Evolutionary conservation across 2,888 invertebrate genomes (phyloP).

Genomic region (Stictocephala bisonia): DNA sequence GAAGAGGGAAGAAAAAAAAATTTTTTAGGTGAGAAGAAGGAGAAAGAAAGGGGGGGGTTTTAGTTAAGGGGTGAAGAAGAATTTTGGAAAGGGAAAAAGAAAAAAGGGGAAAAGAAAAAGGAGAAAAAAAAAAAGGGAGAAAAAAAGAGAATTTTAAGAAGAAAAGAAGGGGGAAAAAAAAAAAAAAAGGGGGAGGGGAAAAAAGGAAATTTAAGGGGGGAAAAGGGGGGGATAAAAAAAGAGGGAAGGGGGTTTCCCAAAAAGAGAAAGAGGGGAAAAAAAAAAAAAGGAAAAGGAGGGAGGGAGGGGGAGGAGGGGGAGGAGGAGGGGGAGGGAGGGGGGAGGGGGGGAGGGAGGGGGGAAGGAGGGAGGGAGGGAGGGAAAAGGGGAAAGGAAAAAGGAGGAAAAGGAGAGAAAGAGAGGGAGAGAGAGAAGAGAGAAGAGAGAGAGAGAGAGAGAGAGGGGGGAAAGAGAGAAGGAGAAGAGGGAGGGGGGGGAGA

Average conservation of each 20-base stretch:
- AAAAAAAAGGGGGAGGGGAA: no score
- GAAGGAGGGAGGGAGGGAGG: not conserved
- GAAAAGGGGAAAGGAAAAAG: not conserved
- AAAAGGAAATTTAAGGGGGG: no score
- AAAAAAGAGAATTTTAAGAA: no score
- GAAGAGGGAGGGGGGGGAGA: not conserved
- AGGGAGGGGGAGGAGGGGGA: not conserved
- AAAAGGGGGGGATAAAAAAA: no score
- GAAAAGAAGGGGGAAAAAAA: no score
- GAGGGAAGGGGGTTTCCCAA: no score
- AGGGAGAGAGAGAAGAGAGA: not conserved
- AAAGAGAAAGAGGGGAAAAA: no score
- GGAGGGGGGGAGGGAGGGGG: not conserved
- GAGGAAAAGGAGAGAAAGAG: not conserved
- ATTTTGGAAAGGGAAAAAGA: not conserved
- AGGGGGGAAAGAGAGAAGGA: not conserved
- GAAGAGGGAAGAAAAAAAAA: no score
- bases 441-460: slow-evolving; percentile 10
- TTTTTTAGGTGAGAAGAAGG: no score
- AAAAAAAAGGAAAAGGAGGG: no score
- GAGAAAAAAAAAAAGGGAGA: not conserved
- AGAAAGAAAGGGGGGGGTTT: not conserved
- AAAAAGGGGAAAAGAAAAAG: not conserved
- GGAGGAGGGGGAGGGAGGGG: not conserved
- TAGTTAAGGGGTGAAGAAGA: not conserved